A percentile compares a stretch with the other conserved stretches of the same genome.
Conservation (phyloP, 2,888 invertebrate species). For the Xanthia icteritia region DNA sequence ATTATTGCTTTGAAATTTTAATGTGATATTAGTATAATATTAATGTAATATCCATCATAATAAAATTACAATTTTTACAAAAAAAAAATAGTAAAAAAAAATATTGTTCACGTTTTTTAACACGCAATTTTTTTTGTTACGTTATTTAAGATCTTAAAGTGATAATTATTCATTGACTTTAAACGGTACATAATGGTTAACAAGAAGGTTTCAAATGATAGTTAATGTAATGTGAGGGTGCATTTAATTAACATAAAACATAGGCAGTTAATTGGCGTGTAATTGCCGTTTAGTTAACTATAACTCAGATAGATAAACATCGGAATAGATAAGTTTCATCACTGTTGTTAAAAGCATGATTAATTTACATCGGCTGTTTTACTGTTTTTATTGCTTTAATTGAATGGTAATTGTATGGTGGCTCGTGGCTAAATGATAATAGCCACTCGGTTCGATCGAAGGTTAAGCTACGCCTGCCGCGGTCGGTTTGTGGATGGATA, state of each 20-base stretch:
- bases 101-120: conserved; percentile 28
- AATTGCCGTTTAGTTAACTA: conserved; percentile 82
- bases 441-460: background rate
- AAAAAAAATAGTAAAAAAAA: background rate
- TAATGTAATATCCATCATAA: conserved; percentile 13
- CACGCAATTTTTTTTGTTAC: conserved; percentile 3
- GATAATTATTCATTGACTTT: conserved; percentile 64
- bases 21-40: conserved; percentile 28
- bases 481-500: background rate
- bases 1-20: conserved; percentile 27
- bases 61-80: conserved; percentile 33
- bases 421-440: background rate
- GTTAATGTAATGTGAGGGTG: conserved; percentile 77
- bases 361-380: conserved; percentile 59
- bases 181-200: conserved; percentile 57
- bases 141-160: conserved; percentile 34
- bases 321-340: conserved; percentile 68
- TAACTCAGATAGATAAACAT: conserved; percentile 70
- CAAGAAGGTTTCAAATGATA: conserved; percentile 61
- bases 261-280: conserved; percentile 84
- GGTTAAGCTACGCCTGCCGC: background rate
- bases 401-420: conserved; percentile 12
- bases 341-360: conserved; percentile 56
- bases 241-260: conserved; percentile 82
- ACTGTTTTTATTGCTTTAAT: conserved; percentile 25